Conservation (phyloP, 2,797 vertebrate species). For the Hippoglossus hippoglossus region DNA sequence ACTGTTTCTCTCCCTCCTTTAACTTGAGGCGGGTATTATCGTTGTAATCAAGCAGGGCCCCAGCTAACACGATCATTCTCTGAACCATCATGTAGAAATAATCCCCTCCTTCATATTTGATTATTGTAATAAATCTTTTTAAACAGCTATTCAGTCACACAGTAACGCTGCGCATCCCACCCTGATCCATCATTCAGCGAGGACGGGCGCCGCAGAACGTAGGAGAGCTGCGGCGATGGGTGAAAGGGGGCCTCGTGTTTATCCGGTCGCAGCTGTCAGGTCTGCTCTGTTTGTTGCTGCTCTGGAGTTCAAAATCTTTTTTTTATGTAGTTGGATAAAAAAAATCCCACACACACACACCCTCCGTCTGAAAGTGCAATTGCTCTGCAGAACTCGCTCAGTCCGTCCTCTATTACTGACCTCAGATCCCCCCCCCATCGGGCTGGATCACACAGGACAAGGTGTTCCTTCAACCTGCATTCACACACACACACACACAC, state of each 20-base stretch:
- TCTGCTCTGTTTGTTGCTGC: conserved; percentile 60
- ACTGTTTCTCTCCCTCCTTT: conserved; percentile 46
- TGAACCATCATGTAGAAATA: conserved; percentile 80
- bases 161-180: conserved; percentile 52
- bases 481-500: conserved; percentile 5
- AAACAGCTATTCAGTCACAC: conserved; percentile 76
- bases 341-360: no score
- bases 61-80: conserved; percentile 79
- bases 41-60: conserved; percentile 79
- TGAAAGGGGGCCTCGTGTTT: conserved; percentile 24
- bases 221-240: conserved; percentile 37
- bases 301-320: conserved; percentile 55
- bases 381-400: conserved; percentile 61
- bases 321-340: no score
- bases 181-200: conserved; percentile 53
- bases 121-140: conserved; percentile 82
- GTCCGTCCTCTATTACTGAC: conserved; percentile 74
- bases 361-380: conserved; percentile 58
- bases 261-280: conserved; percentile 58
- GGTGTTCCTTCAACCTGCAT: conserved; percentile 65
- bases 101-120: conserved; percentile 80
- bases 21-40: conserved; percentile 77
- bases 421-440: conserved; percentile 54
- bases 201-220: conserved; percentile 40
- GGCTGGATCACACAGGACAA: conserved; percentile 65